Evolutionary conservation across 2,888 invertebrate species (phyloP).

Genomic region (Conus canariensis): DNA sequence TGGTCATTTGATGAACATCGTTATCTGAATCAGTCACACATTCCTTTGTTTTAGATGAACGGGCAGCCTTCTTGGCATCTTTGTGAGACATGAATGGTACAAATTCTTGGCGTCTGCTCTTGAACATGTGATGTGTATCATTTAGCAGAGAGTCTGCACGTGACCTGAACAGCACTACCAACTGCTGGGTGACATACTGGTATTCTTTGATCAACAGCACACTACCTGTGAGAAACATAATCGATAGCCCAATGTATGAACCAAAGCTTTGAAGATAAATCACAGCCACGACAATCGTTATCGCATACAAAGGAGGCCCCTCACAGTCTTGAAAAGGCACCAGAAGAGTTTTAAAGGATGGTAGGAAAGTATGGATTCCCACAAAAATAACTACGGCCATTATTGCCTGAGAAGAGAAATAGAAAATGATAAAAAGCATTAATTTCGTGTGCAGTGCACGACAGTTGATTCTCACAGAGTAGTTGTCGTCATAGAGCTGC

Average conservation of each 20-base stretch:
- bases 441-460: not conserved
- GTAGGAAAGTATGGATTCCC: not conserved
- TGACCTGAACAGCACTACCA: not conserved
- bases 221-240: not conserved
- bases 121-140: not conserved
- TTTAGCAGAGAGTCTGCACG: not conserved
- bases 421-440: not conserved
- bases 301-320: not conserved
- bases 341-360: not conserved
- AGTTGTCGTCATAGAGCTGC: not conserved
- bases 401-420: not conserved
- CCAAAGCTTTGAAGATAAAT: not conserved
- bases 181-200: not conserved
- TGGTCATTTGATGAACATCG: not conserved
- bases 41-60: not conserved
- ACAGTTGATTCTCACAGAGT: not conserved
- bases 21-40: too few species aligned
- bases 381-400: not conserved
- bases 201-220: not conserved
- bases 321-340: not conserved
- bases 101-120: not conserved
- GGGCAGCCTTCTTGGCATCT: not conserved
- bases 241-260: not conserved
- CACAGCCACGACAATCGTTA: not conserved
- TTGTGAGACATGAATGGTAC: too few species aligned